These are phyloP conservation scores for Conopomorpha cramerella DNA, from an alignment of 1,140 invertebrate genomes.

Conservation along the genomic window DNA sequence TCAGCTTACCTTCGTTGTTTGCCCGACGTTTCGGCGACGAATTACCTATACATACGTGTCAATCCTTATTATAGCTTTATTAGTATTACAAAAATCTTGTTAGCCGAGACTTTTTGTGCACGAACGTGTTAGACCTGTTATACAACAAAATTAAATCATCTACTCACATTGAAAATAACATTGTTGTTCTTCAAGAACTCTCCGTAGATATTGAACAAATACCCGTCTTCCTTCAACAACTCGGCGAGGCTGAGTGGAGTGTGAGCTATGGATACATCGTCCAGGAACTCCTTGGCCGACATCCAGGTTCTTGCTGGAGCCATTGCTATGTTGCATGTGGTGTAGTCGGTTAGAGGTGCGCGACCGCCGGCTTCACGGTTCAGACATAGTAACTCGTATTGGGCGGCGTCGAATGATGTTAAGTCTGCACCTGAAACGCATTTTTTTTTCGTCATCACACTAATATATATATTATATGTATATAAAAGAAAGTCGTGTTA, in stretches of 20 bases:
- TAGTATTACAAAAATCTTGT: no score
- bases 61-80: no score
- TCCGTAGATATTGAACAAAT: conserved; percentile 50
- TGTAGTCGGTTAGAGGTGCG: conserved; percentile 16
- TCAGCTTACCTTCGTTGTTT: no score
- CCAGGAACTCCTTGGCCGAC: conserved; percentile 35
- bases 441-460: neutral
- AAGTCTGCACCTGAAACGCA: conserved; percentile 29
- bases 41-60: no score
- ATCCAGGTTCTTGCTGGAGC: conserved; percentile 42
- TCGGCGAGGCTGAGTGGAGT: conserved; percentile 41
- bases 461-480: no score
- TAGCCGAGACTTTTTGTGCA: neutral
- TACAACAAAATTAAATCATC: neutral
- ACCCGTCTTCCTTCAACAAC: conserved; percentile 22
- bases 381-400: conserved; percentile 39
- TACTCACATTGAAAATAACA: conserved; percentile 40
- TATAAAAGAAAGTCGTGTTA: no score
- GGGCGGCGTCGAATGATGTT: conserved; percentile 19
- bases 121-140: neutral
- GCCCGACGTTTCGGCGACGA: no score
- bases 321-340: conserved; percentile 35
- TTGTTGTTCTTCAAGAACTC: conserved; percentile 54
- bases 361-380: conserved; percentile 34
- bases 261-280: conserved; percentile 46